These are phyloP conservation scores for Smutsia temminckii DNA, from an alignment of 2,797 vertebrate species.

Conservation along the genomic window DNA sequence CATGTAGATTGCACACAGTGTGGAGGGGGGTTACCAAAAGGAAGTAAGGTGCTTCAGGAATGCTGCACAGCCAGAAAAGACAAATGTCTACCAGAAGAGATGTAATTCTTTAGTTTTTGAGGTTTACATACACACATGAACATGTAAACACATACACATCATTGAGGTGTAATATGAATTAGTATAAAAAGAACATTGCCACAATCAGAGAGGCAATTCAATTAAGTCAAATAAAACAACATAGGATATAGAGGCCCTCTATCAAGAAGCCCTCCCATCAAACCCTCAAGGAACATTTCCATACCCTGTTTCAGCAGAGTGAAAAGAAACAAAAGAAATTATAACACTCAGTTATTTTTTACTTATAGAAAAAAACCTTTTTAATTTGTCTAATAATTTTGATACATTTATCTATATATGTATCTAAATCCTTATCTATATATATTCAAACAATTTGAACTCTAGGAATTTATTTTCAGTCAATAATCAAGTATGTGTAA, in stretches of 20 bases:
- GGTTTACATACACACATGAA: not conserved
- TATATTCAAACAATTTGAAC: not conserved
- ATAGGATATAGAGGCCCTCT: not conserved
- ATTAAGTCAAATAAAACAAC: not conserved
- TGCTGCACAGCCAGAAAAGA: not conserved
- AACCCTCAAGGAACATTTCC: not conserved
- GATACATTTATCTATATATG: not conserved
- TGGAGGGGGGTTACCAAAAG: not conserved
- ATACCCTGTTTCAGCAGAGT: not conserved
- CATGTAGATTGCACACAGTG: not conserved
- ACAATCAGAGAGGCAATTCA: not conserved
- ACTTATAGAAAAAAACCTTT: not conserved
- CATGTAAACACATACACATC: not conserved
- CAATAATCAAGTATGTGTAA: not conserved
- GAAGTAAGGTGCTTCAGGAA: not conserved
- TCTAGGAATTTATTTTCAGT: not conserved
- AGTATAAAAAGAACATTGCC: not conserved
- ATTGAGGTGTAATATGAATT: not conserved
- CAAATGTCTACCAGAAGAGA: not conserved
- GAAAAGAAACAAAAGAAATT: not conserved
- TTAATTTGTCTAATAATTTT: not conserved
- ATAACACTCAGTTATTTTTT: not conserved
- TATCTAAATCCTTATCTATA: not conserved
- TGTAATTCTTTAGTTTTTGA: not conserved
- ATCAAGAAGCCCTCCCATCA: rapidly evolving